Percentiles rank a stretch among this genome's conserved stretches.
Evolutionary conservation across 2,797 vertebrate species (phyloP).

Genomic region (Rhinoraja longicauda): DNA sequence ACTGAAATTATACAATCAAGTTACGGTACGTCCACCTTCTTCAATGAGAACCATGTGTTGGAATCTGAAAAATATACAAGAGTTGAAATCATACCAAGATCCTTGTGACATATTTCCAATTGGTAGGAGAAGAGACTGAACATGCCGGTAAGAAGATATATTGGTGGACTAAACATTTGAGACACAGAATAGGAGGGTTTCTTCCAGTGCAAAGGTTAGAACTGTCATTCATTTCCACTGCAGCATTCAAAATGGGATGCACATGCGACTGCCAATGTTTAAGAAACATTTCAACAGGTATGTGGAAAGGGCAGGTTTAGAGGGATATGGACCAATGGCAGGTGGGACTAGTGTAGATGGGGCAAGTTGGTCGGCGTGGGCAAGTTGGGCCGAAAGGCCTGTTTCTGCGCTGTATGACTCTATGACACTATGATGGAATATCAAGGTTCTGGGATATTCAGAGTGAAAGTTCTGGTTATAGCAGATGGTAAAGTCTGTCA

Average conservation of each 20-base stretch:
- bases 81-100: background rate
- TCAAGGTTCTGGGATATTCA: background rate
- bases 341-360: no score
- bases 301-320: no score
- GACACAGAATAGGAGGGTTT: background rate
- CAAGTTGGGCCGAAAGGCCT: no score
- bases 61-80: background rate
- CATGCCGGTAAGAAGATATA: background rate
- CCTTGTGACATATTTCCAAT: background rate
- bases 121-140: background rate
- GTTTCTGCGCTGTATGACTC: no score
- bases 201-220: background rate
- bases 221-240: background rate
- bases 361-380: no score
- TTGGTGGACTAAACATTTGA: no score
- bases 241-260: background rate
- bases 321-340: no score
- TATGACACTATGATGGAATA: no score
- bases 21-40: background rate
- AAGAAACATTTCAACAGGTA: no score
- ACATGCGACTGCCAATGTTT: no score
- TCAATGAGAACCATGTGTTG: background rate
- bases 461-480: background rate
- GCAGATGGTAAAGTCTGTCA: background rate
- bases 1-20: background rate